Evolutionary conservation across 2,797 vertebrate genomes (phyloP).

Genomic region (Ficedula albicollis): DNA sequence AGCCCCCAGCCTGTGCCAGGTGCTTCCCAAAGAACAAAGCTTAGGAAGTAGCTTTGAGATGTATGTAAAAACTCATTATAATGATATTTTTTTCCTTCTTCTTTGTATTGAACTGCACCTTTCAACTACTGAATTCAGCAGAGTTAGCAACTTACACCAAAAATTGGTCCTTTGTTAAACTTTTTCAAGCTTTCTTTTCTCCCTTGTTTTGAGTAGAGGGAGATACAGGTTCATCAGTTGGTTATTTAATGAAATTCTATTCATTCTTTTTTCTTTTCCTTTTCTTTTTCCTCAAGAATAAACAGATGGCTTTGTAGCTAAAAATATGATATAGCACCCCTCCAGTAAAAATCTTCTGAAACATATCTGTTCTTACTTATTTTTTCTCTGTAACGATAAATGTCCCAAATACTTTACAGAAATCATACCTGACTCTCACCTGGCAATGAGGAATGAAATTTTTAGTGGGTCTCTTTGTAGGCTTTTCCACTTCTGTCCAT

Average conservation of each 20-base stretch:
- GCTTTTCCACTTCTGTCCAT: not conserved
- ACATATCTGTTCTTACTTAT: not conserved
- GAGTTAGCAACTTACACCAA: not conserved
- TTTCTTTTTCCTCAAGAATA: not conserved
- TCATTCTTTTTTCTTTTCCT: not conserved
- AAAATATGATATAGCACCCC: not conserved
- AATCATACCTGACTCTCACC: not conserved
- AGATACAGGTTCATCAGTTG: not conserved
- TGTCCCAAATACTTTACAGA: not conserved
- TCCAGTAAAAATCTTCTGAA: not conserved
- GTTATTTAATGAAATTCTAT: not conserved
- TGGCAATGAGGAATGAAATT: not conserved
- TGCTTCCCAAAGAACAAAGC: not conserved
- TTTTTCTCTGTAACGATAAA: not conserved
- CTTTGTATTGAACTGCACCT: not conserved
- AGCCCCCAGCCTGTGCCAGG: not conserved
- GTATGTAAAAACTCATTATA: not conserved
- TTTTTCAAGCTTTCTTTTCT: not conserved
- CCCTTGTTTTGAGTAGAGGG: not conserved
- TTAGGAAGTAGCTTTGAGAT: conserved; percentile 7
- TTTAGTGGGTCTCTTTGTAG: not conserved
- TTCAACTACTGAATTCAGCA: not conserved
- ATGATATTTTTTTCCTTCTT: not conserved
- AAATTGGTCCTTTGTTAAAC: not conserved
- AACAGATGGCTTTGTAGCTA: not conserved